Conservation (phyloP, 2,888 invertebrate genomes). For the Neuroscelio doddi region DNA sequence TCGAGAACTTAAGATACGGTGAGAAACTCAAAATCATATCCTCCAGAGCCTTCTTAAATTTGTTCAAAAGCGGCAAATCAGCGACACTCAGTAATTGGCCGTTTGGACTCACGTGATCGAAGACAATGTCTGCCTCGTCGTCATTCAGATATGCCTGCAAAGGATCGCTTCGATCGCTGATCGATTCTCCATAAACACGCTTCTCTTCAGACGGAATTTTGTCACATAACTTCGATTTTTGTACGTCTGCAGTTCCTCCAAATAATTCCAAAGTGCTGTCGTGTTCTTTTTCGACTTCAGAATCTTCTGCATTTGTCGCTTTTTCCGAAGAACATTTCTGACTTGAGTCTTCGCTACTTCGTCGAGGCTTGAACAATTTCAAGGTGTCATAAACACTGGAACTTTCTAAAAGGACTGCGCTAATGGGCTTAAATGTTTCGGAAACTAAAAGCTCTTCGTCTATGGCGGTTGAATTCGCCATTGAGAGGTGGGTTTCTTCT, state of each 20-base stretch:
- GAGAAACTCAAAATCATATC: conserved; percentile 84
- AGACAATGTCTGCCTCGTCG: conserved; percentile 72
- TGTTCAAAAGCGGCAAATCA: conserved; percentile 78
- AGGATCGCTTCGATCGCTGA: conserved; percentile 89
- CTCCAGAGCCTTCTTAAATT: conserved; percentile 83
- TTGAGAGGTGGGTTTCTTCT: conserved; percentile 44
- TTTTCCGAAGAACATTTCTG: conserved; percentile 38
- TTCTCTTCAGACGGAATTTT: conserved; percentile 60
- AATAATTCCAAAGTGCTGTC: conserved; percentile 52
- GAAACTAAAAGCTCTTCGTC: neutral
- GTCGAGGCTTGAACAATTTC: conserved; percentile 62
- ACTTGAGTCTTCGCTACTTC: conserved; percentile 11
- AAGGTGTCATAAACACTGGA: conserved; percentile 66
- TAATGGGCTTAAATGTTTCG: conserved; percentile 44
- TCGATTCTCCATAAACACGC: conserved; percentile 74
- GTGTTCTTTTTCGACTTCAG: conserved; percentile 21
- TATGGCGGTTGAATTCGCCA: conserved; percentile 43
- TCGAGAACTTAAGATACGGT: conserved; percentile 86
- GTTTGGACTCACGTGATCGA: conserved; percentile 60
- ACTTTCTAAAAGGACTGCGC: conserved; percentile 55
- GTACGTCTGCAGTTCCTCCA: conserved; percentile 22
- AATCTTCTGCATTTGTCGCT: conserved; percentile 15
- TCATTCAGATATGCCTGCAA: conserved; percentile 75
- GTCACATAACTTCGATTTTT: conserved; percentile 40
- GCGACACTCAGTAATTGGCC: conserved; percentile 73